Evolutionary conservation across 1,140 invertebrate species (phyloP), one percentile per base, ranked within the genome.

Genomic region (Daktulosphaira vitifoliae): DNA sequence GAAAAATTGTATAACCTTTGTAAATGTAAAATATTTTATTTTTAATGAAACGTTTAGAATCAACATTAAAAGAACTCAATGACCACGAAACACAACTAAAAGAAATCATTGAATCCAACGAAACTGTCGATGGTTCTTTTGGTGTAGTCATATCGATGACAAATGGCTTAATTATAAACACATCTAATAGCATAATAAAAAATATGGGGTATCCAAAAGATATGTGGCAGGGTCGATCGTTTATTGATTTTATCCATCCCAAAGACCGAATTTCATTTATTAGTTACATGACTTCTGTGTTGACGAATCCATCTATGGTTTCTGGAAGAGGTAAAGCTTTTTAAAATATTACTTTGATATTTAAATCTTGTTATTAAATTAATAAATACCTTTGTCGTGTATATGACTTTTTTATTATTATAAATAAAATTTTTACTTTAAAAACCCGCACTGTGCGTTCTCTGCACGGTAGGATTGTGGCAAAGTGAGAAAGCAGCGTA

Each of bases 171-270:
- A 85, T 92, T 0, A 76, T 91, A 65, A 87, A 86, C 69, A 85
- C 86, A 25, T 88, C 89, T 3, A 73, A 83, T 9, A 82, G 80
- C 26, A 77, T 91, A 29, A 82, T 82, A 0, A 76, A 81, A 4
- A 78, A 84, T n/a, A 75, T 92, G 22, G 88, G 88, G 15, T 92
- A 85, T 72, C 84, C 87, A 0, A 84, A 85, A 68, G 88, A 92
- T 64, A 88, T 88, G 80, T 89, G 88, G 85, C 76, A 88, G n/a
- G 89, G 88, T 5, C 77, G 86, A 48, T 88, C 86, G 3, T 90
- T 94, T 70, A 87, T 90, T 54, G 88, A 92, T 71, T 92, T 91
- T 71, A 78, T 93, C 1, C 87, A 91, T 75, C 82, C 84, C 0
- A 87, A 84, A 74, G 89, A 91, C 72, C 79, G 81, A 23, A 73